Conservation (phyloP, 2,888 invertebrate species). For the Eupithecia inturbata region DNA sequence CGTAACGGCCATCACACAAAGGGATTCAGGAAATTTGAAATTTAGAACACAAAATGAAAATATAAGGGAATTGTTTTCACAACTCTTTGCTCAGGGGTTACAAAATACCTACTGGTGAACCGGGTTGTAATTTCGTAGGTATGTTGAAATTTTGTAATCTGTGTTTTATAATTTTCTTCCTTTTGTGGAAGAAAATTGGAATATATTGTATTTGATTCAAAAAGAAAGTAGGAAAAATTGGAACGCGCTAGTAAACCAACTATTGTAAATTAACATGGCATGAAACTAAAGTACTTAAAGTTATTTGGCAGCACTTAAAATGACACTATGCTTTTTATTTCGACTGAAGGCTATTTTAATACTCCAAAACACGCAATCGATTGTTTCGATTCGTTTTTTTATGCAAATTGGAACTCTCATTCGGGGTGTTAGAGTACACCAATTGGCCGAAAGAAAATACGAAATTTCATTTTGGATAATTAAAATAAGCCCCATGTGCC, state of each 20-base stretch:
- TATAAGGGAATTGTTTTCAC: slow-evolving; percentile 19
- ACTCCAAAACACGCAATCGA: no score
- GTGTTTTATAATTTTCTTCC: neutral
- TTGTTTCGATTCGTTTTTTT: no score
- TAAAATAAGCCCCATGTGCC: no score
- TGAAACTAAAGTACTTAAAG: neutral
- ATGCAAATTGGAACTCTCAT: no score
- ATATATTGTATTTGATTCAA: neutral
- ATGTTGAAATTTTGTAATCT: neutral
- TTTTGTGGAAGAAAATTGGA: neutral
- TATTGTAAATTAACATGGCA: neutral
- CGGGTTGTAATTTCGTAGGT: neutral
- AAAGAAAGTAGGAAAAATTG: neutral
- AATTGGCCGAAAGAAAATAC: no score
- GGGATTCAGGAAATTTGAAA: slow-evolving; percentile 20
- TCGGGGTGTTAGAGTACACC: no score
- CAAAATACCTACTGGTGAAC: neutral
- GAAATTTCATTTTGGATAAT: no score
- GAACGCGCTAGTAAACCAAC: neutral
- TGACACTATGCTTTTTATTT: neutral
- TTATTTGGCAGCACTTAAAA: neutral
- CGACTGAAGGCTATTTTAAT: no score
- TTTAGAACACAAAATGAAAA: slow-evolving; percentile 31
- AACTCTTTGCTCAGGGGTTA: slow-evolving; percentile 18
- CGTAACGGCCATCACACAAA: neutral